Evolutionary conservation across 2,888 invertebrate genomes (phyloP).

Genomic region (Gasteruption jaculator): DNA sequence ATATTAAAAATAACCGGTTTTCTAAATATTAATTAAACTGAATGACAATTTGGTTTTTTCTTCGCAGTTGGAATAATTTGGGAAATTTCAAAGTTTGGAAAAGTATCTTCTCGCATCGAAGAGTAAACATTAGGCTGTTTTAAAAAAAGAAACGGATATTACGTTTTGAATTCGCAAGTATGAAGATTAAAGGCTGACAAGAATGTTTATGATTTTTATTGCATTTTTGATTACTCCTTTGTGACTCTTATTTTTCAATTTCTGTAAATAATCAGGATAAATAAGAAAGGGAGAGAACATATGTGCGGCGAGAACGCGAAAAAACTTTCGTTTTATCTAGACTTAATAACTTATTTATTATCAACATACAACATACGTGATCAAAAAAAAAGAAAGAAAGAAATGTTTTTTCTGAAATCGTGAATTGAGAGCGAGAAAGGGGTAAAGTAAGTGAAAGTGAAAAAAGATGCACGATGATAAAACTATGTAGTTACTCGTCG

Average conservation of each 20-base stretch:
- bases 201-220: conserved; percentile 30
- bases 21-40: no score
- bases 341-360: conserved; percentile 48
- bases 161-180: no score
- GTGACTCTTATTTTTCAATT: conserved; percentile 29
- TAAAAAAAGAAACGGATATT: no score
- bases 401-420: conserved; percentile 15
- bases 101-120: no score
- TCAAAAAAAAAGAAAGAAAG: conserved; percentile 21
- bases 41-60: no score
- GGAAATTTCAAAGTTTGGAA: no score
- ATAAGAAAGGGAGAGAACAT: conserved; percentile 32
- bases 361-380: conserved; percentile 28
- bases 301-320: no score
- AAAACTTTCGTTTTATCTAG: conserved; percentile 48
- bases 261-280: conserved; percentile 44
- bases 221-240: no score
- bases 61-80: no score
- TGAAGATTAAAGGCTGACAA: conserved; percentile 26
- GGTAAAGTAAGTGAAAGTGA: conserved; percentile 17
- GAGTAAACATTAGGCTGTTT: no score
- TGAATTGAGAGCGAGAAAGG: conserved; percentile 13
- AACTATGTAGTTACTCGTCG: conserved; percentile 18
- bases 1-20: no score
- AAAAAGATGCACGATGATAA: conserved; percentile 16